Evolutionary conservation across 2,113 vertebrate genomes (phyloP), one percentile per base, ranked within the genome.

Genomic region (Lonchura striata): DNA sequence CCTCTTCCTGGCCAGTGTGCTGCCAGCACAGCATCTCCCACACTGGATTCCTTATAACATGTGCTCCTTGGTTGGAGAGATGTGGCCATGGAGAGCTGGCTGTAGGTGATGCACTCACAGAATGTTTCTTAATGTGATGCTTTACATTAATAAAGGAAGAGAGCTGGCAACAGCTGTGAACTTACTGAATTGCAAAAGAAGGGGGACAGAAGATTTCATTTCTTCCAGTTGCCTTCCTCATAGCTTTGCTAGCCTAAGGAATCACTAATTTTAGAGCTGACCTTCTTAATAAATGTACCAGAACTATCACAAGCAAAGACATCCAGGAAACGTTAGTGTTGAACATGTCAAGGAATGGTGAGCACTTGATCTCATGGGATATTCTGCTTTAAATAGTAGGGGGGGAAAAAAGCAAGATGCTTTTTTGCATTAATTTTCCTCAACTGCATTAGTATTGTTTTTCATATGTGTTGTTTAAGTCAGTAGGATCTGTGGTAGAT

Each of bases 231-330:
- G 93, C 89, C 94, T 96, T 97, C 94, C 94, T 94, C 91, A 31
- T 82, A 87, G 89, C 95, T 94, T 96, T 95, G 91, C 88, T 95
- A 85, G 96, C 96, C 95, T 94, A 92, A 97, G 93, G 95, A 97
- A 94, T 91, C 95, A 74, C 91, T 95, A 93, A 97, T 82, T 95
- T 92, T 96, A 93, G 95, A 94, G 60, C 91, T 95, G 95, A 95
- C 96, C 95, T 96, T 97, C 94, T 95, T 96, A 92, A 92, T 95
- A 91, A 96, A 92, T 84, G 93, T 82, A 89, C 84, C 78, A 95
- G 89, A 95, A 85, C 91, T 94, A 66, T 90, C 84, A 87, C 70
- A 70, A 49, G 94, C 70, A 87, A 68, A 91, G 94, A 61, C 59
- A 60, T 83, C 54, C 54, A 61, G 86, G 91, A 95, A 87, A 85